Evolutionary conservation across 2,888 invertebrate genomes (phyloP).

Genomic region (Drosophila mettleri): DNA sequence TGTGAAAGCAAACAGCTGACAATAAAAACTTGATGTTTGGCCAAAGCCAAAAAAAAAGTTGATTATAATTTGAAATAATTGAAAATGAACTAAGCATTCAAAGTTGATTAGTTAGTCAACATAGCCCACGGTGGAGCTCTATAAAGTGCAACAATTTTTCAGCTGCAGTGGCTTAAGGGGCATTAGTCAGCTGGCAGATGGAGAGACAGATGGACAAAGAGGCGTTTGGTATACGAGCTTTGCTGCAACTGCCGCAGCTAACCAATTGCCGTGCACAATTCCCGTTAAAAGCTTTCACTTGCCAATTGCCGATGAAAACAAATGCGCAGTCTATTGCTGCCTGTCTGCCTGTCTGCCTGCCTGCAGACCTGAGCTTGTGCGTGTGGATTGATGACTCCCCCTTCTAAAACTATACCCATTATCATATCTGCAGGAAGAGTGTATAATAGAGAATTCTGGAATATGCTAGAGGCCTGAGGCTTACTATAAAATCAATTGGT

Average conservation of each 20-base stretch:
- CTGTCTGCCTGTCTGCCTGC: no score
- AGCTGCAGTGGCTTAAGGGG: conserved; percentile 44
- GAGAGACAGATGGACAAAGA: conserved; percentile 2
- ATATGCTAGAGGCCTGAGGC: no score
- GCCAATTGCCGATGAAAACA: conserved; percentile 72
- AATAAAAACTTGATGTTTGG: no score
- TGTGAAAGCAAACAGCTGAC: no score
- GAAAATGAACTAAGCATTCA: not conserved
- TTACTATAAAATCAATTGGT: not conserved
- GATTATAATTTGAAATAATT: no score
- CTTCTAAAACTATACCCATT: not conserved
- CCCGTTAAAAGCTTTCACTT: conserved; percentile 74
- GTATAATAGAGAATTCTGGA: not conserved
- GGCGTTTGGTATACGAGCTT: conserved; percentile 17
- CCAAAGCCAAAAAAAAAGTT: no score
- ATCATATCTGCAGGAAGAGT: not conserved
- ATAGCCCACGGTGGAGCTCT: conserved; percentile 3
- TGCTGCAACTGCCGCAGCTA: conserved; percentile 27
- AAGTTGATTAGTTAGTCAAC: not conserved
- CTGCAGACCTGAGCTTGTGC: conserved; percentile 32
- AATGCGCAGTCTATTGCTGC: conserved; percentile 49
- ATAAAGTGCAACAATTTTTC: conserved; percentile 33
- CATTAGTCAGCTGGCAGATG: conserved; percentile 10
- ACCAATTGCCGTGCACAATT: conserved; percentile 70
- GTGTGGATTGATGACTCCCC: not conserved